Evolutionary conservation across 1,140 invertebrate species (phyloP).

Genomic region (Atta cephalotes): DNA sequence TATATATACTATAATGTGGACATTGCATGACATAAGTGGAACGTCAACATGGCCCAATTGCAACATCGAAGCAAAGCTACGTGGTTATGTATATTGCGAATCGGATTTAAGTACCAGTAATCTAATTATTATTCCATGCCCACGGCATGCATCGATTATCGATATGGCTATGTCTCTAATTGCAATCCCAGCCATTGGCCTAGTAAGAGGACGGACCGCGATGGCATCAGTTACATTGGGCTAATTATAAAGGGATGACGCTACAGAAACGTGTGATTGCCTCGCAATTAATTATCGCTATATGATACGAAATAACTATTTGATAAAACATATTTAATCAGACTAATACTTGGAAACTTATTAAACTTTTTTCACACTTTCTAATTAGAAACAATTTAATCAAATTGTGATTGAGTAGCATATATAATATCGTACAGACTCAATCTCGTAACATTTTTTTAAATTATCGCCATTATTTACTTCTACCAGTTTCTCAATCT

Average conservation of each 20-base stretch:
- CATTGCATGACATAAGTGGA: constrained; percentile 21
- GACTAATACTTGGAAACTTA: not conserved
- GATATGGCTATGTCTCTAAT: constrained; percentile 56
- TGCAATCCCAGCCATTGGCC: constrained; percentile 57
- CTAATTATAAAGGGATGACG: constrained; percentile 54
- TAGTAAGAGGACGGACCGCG: constrained; percentile 48
- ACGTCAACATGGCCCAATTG: constrained; percentile 35
- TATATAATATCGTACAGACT: not conserved
- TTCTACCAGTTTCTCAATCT: not conserved
- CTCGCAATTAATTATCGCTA: constrained; percentile 52
- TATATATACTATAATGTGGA: not conserved
- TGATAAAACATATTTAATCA: constrained; percentile 12
- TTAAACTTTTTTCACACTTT: not conserved
- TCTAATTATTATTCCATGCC: constrained; percentile 63
- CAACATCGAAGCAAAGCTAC: constrained; percentile 3
- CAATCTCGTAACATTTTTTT: not conserved
- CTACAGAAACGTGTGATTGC: constrained; percentile 56
- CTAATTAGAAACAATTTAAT: not conserved
- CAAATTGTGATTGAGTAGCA: not conserved
- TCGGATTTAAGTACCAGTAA: constrained; percentile 61
- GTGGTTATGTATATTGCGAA: constrained; percentile 44
- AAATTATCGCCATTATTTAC: not conserved
- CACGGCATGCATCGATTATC: constrained; percentile 54
- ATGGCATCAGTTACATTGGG: constrained; percentile 54
- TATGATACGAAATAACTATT: constrained; percentile 23